Conservation (phyloP, 2,888 invertebrate genomes). For the Drosophila fungiperda region DNA sequence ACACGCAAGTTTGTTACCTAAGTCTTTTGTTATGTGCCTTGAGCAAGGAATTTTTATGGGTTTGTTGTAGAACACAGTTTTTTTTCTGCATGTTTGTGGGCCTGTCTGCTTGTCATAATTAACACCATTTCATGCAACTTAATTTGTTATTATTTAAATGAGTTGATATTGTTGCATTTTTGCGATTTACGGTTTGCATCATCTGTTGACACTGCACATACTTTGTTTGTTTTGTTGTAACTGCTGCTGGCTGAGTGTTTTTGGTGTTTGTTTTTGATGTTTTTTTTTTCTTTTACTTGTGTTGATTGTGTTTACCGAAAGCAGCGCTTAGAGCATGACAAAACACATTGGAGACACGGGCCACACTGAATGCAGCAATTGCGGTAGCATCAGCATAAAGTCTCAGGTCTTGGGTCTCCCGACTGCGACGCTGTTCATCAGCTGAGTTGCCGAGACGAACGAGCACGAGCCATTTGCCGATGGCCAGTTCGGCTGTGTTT, state of each 20-base stretch:
- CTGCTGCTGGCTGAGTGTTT: conserved; percentile 24
- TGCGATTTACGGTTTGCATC: conserved; percentile 35
- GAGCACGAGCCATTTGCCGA: conserved; percentile 54
- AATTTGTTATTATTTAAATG: conserved; percentile 4
- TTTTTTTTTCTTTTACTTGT: conserved; percentile 6
- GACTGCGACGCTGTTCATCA: conserved; percentile 50
- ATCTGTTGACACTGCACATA: conserved; percentile 65
- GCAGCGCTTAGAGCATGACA: conserved; percentile 82
- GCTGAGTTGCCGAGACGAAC: conserved; percentile 55
- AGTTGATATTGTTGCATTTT: conserved; percentile 14
- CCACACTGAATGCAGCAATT: conserved; percentile 84
- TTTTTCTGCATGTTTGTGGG: conserved; percentile 6
- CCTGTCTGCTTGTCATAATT: conserved; percentile 31
- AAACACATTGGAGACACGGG: conserved; percentile 85
- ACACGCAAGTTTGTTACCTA: conserved; percentile 76
- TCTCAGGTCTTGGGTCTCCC: conserved; percentile 70
- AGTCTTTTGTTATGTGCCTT: conserved; percentile 68
- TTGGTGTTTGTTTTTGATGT: conserved; percentile 12
- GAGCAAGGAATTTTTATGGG: conserved; percentile 53
- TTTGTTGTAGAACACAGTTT: conserved; percentile 24
- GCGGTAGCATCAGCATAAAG: conserved; percentile 82
- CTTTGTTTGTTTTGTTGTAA: conserved; percentile 41
- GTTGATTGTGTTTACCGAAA: conserved; percentile 55
- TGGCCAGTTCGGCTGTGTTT: conserved; percentile 40
- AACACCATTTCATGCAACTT: conserved; percentile 43